phyloP scores from a whole-genome alignment of 1,140 invertebrate species.

The Eumeta japonica region DNA sequence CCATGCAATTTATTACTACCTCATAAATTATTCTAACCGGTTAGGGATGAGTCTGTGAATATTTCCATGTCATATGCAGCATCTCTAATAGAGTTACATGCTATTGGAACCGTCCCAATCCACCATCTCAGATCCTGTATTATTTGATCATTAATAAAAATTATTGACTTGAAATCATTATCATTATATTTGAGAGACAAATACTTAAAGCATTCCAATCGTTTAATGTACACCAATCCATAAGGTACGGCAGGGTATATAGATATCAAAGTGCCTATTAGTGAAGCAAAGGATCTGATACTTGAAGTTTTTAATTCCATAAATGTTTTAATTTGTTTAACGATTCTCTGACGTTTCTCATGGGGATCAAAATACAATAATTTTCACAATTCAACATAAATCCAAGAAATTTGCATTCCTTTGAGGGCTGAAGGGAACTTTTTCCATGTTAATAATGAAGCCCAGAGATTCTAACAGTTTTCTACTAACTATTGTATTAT shows the following conservation, averaged over 20 bases:
- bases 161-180: no score
- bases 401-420: conserved; percentile 15
- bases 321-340: conserved; percentile 11
- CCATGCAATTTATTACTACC: conserved; percentile 9
- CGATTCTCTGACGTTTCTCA: no score
- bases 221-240: conserved; percentile 12
- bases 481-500: no score
- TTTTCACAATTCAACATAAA: conserved; percentile 12
- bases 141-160: no score
- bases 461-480: conserved; percentile 16
- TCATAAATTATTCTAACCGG: no score
- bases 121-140: no score
- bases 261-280: conserved; percentile 5
- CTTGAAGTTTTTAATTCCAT: no score
- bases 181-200: conserved; percentile 3
- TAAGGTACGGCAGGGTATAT: conserved; percentile 9
- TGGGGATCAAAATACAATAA: conserved; percentile 8
- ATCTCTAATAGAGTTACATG: no score
- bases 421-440: conserved; percentile 12
- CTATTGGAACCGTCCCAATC: no score
- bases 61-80: no score
- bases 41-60: no score
- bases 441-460: conserved; percentile 18
- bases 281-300: no score
- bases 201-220: conserved; percentile 9